These are phyloP conservation scores for Enteromius thamalakanensis DNA, from an alignment of 2,797 vertebrate genomes.

Conservation along the genomic window DNA sequence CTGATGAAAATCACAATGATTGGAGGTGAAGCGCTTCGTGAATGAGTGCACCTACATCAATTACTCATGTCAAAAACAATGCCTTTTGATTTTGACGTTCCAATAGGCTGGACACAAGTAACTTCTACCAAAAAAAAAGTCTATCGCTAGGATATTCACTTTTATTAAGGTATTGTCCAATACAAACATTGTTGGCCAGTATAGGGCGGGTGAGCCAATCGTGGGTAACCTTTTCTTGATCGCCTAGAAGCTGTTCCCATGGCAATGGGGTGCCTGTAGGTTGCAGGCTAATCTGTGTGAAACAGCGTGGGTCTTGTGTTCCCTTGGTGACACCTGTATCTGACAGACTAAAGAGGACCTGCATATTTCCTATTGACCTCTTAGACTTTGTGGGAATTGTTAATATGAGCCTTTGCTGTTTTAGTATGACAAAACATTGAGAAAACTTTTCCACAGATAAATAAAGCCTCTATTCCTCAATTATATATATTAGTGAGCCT, in stretches of 20 bases:
- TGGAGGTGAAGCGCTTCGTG: conserved; percentile 27
- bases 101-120: conserved; percentile 7
- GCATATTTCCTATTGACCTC: conserved; percentile 6
- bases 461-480: not conserved
- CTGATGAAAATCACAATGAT: conserved; percentile 42
- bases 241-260: conserved; percentile 16
- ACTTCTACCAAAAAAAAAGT: not conserved
- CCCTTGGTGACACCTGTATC: conserved; percentile 26
- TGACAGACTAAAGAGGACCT: conserved; percentile 20
- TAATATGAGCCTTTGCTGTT: not conserved
- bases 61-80: conserved; percentile 59
- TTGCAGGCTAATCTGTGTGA: conserved; percentile 35
- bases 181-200: not conserved
- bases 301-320: conserved; percentile 2
- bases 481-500: not conserved
- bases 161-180: not conserved
- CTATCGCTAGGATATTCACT: conserved; percentile 3
- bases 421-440: not conserved
- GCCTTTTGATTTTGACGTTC: conserved; percentile 62
- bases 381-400: not conserved
- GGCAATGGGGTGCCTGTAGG: conserved; percentile 9
- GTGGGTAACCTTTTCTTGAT: conserved; percentile 15
- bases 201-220: not conserved
- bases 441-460: not conserved
- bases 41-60: conserved; percentile 37